Evolutionary conservation across 2,113 vertebrate species (phyloP), one percentile per base, ranked within the genome.

Genomic region (Festucalex cinctus): DNA sequence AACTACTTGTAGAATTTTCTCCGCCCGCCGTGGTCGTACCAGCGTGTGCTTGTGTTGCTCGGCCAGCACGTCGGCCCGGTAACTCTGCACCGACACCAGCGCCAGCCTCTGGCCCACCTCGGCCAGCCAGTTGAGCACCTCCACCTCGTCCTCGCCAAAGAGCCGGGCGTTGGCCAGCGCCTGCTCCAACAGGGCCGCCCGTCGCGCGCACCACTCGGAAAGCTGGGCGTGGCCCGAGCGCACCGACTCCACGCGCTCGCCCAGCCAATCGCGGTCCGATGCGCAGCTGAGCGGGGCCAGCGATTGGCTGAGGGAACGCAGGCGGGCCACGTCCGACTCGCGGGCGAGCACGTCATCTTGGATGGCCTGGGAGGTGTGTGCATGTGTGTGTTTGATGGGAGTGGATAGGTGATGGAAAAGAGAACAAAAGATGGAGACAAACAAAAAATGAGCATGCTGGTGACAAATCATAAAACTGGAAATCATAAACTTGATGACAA

Each of bases 41-140:
- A 98, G 92, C 53, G 95, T 93, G 85, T 94, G 91, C 57, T 93
- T 94, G 89, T 98, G 97, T 83, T 95, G 94, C 90, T 94, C 93
- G 82, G 94, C 92, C 85, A 98, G 93, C 88, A 94, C 85, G 76
- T 95, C 94, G 69, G 89, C 93, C 90, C 88, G 95, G 94, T 94
- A 96, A 92, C 93, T 94, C 90, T 95, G 94, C 78, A 98, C 66
- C 32, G 92, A 92, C 77, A 97, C 95, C 84, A 93, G 93, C 78
- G 87, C 70, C 79, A 99, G 94, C 32, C 95, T 94, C 93, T 98
- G 96, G 88, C 94, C 95, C 78, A 95, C 95, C 91, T 98, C 97
- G 3, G 95, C 95, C 91, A 99, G 91, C 97, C 97, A 99, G 93
- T 99, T 99, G 90, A 99, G 94, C 90, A 99, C 95, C 90, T 98